Evolutionary conservation across 2,113 vertebrate genomes (phyloP), one percentile per base, ranked within the genome.

Genomic region (Anguilla rostrata): DNA sequence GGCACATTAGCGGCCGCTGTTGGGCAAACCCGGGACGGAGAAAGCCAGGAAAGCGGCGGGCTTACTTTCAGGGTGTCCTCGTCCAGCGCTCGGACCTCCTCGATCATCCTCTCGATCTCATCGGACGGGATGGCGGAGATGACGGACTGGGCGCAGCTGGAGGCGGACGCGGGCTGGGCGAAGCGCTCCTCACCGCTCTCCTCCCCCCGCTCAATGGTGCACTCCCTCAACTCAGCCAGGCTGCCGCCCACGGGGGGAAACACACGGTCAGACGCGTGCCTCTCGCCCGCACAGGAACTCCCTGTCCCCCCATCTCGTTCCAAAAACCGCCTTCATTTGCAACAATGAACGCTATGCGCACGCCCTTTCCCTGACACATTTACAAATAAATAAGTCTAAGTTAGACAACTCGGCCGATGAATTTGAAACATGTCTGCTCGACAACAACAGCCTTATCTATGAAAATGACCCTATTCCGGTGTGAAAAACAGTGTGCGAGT

Each of bases 1-100:
- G 34, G 46, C 18, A 34, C 46, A 46, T 75, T 53, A 22, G 39
- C 26, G 16, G n/a, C n/a, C 53, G 40, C 26, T 34, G 8, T 26
- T 83, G n/a, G 9, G n/a, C 43, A 7, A 83, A 56, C 18, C 41
- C 26, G 46, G 60, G 15, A 86, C 2, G 15, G 26, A 66, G 20
- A 63, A 18, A 20, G 26, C 16, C 57, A 41, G 0, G 34, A 78
- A 78, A 78, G 12, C 26, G 81, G 14, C 22, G 39, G 15, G 43
- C 93, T 91, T 89, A 98, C 98, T 96, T 97, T 97, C 86, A 99
- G 88, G 0, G 96, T 96, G 0, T 96, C 96, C 86, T 97, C 94
- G 0, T 98, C 97, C 79, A 99, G 92, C 5, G 89, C 92, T 88
- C 95, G 95, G 79, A 99, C 97, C 93, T 99, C 98, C 89, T 97